Base-by-base conservation (phyloP, 2,797 vertebrate genomes). In the Lepus oiostolus region DNA sequence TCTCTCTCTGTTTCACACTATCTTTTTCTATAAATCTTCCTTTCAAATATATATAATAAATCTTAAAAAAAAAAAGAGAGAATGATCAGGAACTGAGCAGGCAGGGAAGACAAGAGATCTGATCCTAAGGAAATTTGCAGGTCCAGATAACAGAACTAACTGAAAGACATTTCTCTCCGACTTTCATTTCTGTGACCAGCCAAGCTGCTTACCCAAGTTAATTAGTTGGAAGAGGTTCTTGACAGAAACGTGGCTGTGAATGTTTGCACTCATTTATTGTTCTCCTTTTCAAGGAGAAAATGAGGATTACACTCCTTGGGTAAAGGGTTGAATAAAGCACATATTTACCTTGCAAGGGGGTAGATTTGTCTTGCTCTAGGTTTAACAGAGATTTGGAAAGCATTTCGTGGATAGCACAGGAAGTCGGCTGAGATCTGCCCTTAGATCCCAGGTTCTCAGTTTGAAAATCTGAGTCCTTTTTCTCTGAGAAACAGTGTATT, bases 401-500 rank as follows among this genome's bases (percentile, higher is more conserved):
- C 65, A 71, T 96, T 95, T 74, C 28, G 65, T 76, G 35, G 63
- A 28, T 85, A 81, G 90, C 60, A 24, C 30, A 88, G 54, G 91
- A 92, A 84, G 7, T 7, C 42, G 17, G 32, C 87, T 86, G 84
- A 88, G 17, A 84, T 77, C 17, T 95, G 71, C 35, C 72, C 76
- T 90, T 71, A 74, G 24, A 91, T 77, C 30, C 32, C 28, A 7
- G n/a, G 38, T 75, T 86, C 63, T 92, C 63, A 32, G 63, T 26
- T 42, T 1, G 96, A 94, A 93, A 84, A 84, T 82, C 28, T 22
- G 42, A 14, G 14, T 68, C 24, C 19, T 70, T 89, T 95, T 97
- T 93, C 65, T 93, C 88, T 80, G 84, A 96, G 87, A 77, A 38
- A 96, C 94, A 94, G 85, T 95, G 86, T 82, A 93, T 95, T 96